These are phyloP conservation scores for Sylvilagus bachmani DNA, from an alignment of 2,113 vertebrate genomes.

Conservation along the genomic window DNA sequence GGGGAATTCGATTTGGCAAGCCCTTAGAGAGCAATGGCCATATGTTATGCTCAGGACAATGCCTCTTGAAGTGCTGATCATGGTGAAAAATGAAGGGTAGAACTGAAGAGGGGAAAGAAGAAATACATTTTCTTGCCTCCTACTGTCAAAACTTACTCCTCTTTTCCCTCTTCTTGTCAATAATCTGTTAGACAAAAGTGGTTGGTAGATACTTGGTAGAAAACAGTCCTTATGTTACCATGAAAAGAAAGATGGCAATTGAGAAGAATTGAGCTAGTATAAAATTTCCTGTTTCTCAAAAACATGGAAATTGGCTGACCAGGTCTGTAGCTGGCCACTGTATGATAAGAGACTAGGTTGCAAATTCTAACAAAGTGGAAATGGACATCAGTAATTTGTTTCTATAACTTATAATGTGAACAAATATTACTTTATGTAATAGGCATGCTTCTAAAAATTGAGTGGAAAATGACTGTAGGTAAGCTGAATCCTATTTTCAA, in stretches of 20 bases:
- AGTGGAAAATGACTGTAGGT: slow-evolving; percentile 64
- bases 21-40: not conserved
- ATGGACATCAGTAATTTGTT: slow-evolving; percentile 63
- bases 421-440: slow-evolving; percentile 66
- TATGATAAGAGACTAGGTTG: slow-evolving; percentile 50
- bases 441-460: slow-evolving; percentile 22
- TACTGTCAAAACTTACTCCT: slow-evolving; percentile 1
- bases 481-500: slow-evolving; percentile 70
- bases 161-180: slow-evolving; percentile 4
- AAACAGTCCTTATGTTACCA: slow-evolving; percentile 26
- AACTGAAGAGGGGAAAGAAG: not conserved
- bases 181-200: slow-evolving; percentile 33
- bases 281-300: slow-evolving; percentile 66
- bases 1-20: slow-evolving; percentile 52
- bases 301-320: slow-evolving; percentile 55
- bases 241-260: slow-evolving; percentile 42
- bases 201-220: slow-evolving; percentile 22
- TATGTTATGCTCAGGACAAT: not conserved
- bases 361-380: slow-evolving; percentile 40
- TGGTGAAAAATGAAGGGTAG: not conserved
- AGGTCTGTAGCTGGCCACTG: slow-evolving; percentile 22
- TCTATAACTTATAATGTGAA: slow-evolving; percentile 41
- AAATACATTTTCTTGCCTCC: slow-evolving; percentile 41
- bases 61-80: not conserved
- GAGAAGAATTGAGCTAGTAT: slow-evolving; percentile 50